phyloP scores from a whole-genome alignment of 2,888 invertebrate genomes.

The Synanthedon andrenaeformis region DNA sequence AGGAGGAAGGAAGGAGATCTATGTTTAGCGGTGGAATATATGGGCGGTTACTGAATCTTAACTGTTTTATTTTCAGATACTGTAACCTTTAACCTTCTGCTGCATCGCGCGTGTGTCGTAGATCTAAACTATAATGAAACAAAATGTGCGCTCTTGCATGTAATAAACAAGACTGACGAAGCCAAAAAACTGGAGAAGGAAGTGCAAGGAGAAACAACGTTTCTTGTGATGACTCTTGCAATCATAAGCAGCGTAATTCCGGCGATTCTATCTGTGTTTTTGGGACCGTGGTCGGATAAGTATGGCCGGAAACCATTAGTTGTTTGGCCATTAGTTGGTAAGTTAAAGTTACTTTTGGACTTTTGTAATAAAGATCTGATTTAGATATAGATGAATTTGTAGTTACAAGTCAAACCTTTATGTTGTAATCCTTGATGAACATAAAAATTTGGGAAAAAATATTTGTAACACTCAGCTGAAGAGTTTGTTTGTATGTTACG shows the following conservation, averaged over 20 bases:
- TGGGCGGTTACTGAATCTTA: too few species aligned
- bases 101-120: slow-evolving; percentile 8
- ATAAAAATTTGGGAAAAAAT: too few species aligned
- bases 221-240: slow-evolving; percentile 65
- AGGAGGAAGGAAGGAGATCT: too few species aligned
- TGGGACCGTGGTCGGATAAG: slow-evolving; percentile 79
- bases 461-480: too few species aligned
- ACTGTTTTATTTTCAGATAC: slow-evolving; percentile 5
- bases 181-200: slow-evolving; percentile 10
- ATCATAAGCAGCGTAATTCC: slow-evolving; percentile 70
- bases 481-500: too few species aligned
- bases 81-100: slow-evolving; percentile 7
- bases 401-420: too few species aligned
- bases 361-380: too few species aligned
- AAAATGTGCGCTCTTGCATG: slow-evolving; percentile 6
- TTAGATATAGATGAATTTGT: too few species aligned
- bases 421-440: too few species aligned
- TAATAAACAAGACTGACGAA: slow-evolving; percentile 6
- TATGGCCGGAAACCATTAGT: slow-evolving; percentile 75
- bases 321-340: slow-evolving; percentile 58
- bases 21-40: too few species aligned
- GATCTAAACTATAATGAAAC: slow-evolving; percentile 7
- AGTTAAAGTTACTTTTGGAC: neutral
- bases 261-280: slow-evolving; percentile 70
- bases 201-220: slow-evolving; percentile 68